These are phyloP conservation scores for Tachysurus vachellii DNA, from an alignment of 2,113 vertebrate genomes.

Conservation along the genomic window DNA sequence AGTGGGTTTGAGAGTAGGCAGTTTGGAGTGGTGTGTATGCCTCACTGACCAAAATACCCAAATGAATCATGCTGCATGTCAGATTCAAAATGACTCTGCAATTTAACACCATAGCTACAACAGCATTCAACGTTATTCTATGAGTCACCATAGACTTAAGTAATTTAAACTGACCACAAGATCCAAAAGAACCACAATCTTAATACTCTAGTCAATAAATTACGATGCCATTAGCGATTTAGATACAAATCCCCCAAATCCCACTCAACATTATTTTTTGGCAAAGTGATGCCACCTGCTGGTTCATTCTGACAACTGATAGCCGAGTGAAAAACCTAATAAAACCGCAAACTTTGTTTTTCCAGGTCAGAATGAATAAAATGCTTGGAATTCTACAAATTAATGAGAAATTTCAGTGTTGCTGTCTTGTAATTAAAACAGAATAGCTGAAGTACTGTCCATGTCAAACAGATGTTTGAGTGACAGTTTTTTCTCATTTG, in stretches of 20 bases:
- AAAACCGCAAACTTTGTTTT: neutral
- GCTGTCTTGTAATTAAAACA: neutral
- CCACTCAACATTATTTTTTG: conserved; percentile 34
- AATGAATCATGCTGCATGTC: conserved; percentile 42
- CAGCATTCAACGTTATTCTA: neutral
- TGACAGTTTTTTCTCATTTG: neutral
- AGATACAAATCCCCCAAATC: conserved; percentile 2
- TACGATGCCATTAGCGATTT: conserved; percentile 12
- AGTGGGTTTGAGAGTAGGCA: conserved; percentile 34
- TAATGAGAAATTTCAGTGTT: neutral
- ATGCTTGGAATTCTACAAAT: neutral
- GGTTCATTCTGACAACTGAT: conserved; percentile 52
- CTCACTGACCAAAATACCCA: conserved; percentile 45
- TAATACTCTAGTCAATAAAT: conserved; percentile 11
- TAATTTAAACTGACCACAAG: conserved; percentile 35
- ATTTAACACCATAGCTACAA: conserved; percentile 19
- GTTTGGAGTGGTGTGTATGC: conserved; percentile 32
- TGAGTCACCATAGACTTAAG: conserved; percentile 14
- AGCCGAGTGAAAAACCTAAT: neutral
- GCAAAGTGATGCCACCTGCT: conserved; percentile 68
- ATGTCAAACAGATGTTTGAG: neutral
- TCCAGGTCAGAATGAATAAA: neutral
- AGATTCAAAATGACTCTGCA: conserved; percentile 40
- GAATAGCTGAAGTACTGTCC: neutral
- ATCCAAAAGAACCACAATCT: conserved; percentile 15